A percentile compares a stretch with the other conserved stretches of the same genome.
Conservation (phyloP, 2,113 vertebrate genomes). For the Orthonyx spaldingii region DNA sequence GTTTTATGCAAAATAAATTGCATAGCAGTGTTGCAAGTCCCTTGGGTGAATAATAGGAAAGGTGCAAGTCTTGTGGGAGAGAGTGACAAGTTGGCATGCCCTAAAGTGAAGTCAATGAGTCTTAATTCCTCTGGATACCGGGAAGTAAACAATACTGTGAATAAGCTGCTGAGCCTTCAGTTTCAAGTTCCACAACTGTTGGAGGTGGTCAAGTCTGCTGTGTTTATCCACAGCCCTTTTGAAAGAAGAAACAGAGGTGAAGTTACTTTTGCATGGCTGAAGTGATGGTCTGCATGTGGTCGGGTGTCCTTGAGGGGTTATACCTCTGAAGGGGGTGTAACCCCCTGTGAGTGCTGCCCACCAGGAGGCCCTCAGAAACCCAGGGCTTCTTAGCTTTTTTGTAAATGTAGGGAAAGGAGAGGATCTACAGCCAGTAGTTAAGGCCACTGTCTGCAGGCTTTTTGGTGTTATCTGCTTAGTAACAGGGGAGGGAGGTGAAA, state of each 20-base stretch:
- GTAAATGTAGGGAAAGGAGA: neutral
- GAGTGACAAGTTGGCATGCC: neutral
- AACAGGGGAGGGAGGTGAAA: neutral
- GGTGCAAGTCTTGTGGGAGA: neutral
- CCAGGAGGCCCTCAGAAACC: neutral
- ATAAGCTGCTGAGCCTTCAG: neutral
- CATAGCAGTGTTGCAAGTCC: neutral
- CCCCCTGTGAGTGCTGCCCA: neutral
- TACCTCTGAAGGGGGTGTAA: neutral
- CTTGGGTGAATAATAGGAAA: neutral
- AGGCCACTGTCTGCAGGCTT: neutral
- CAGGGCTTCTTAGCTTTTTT: neutral
- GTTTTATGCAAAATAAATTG: neutral
- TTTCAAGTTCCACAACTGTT: neutral
- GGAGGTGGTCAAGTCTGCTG: neutral
- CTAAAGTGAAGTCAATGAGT: neutral
- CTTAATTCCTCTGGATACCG: neutral
- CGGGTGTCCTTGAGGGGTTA: neutral
- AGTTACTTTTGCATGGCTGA: neutral
- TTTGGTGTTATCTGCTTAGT: neutral
- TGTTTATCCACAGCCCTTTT: neutral
- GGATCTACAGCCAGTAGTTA: neutral
- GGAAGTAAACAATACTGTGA: neutral
- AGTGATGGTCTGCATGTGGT: neutral
- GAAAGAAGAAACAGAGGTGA: neutral